Evolutionary conservation across 30 jellyfish, hydroid and myxozoan species (phyloP).

Genomic region (Aurelia aurita complex sp. Pacific): DNA sequence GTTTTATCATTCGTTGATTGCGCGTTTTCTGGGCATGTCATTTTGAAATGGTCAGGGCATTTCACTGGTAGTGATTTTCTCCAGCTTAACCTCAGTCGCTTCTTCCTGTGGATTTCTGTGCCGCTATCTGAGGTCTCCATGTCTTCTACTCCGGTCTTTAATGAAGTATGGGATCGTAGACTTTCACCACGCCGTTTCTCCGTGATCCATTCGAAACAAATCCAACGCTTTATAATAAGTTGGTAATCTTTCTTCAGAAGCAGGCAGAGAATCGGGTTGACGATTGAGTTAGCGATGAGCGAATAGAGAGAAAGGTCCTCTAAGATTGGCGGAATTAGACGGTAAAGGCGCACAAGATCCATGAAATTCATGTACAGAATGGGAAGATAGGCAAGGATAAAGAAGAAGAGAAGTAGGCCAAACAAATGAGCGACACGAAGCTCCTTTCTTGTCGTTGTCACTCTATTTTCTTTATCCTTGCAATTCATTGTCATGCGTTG

Average conservation of each 20-base stretch:
- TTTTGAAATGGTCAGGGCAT: too few relatives aligned
- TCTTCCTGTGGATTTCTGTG: background rate
- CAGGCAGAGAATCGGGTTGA: conserved; percentile 89
- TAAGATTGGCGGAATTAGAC: conserved; percentile 27
- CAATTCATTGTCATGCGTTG: conserved; percentile 29
- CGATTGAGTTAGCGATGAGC: conserved; percentile 68
- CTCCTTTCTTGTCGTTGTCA: conserved; percentile 71
- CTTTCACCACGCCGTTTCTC: conserved; percentile 26
- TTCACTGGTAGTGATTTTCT: too few relatives aligned
- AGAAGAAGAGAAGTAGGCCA: conserved; percentile 84
- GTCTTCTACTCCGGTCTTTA: conserved; percentile 26
- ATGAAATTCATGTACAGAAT: conserved; percentile 71
- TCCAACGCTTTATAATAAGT: conserved; percentile 42
- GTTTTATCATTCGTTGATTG: too few relatives aligned
- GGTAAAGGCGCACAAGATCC: conserved; percentile 19
- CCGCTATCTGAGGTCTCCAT: conserved; percentile 11
- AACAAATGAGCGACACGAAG: conserved; percentile 84
- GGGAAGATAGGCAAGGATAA: conserved; percentile 86
- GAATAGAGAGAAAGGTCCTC: conserved; percentile 38
- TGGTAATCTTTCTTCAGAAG: conserved; percentile 81
- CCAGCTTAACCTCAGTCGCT: too few relatives aligned
- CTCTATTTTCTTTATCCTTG: conserved; percentile 8
- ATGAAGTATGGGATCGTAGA: conserved; percentile 40
- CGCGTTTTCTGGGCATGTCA: too few relatives aligned
- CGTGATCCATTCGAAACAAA: conserved; percentile 34